Evolutionary conservation across 2,797 vertebrate genomes (phyloP), one percentile per base, ranked within the genome.

Genomic region (Gallinago solitaria): DNA sequence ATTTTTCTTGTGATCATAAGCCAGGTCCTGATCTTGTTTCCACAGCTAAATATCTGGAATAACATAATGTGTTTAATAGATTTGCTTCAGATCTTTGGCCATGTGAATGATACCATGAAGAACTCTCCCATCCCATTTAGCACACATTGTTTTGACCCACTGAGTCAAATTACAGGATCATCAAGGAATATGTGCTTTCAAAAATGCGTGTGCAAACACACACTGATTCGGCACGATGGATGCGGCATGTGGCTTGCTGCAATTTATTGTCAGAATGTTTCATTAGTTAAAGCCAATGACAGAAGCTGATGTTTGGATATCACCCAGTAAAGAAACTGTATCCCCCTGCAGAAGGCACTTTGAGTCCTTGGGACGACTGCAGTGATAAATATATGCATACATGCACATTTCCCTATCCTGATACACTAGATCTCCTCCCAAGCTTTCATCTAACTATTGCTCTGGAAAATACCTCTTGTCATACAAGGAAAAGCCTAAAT

Each of bases 11-110:
- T 96, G 96, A 96, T 97, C 95, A 19, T 87, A 94, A 95, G 94
- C 95, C 94, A 95, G 93, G 68, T 96, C 96, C 91, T 84, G 93
- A 95, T 96, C 95, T 95, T 95, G 57, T 94, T 97, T 97, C 95
- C 93, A 77, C 71, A 93, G 90, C 77, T 87, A 92, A 87, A 96
- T 96, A 91, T 76, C 96, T 96, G 83, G 88, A 95, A 94, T 96
- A 96, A 95, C 95, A 97, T 74, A 64, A 82, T 84, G 86, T 67
- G 56, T 95, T 95, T 94, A 94, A 90, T 89, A 91, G 93, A 87
- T 95, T 93, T 85, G 83, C 93, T 95, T 95, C 93, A 97, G 95
- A 93, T 93, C 95, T 94, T 90, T 74, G 78, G 32, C 86, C 77
- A 35, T 88, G 90, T 88, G 96, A 89, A 75, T 71, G 95, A 94